Percentiles rank a stretch among this genome's conserved stretches.
phyloP scores from a whole-genome alignment of 2,888 invertebrate species.

The Drosophila helvetica region DNA sequence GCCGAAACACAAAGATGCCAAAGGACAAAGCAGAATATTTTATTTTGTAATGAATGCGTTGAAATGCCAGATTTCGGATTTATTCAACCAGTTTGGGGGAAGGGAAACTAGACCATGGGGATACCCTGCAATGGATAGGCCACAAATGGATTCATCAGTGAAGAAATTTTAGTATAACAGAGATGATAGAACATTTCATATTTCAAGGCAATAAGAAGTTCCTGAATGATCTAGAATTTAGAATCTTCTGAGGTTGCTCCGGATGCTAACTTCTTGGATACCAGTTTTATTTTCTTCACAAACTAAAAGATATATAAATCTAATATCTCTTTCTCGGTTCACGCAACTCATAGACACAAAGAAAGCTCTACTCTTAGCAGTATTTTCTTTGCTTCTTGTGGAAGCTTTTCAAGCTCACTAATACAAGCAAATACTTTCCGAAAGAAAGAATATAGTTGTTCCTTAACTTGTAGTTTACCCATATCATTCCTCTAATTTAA shows the following conservation, averaged over 20 bases:
- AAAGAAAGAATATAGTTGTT: too few species aligned
- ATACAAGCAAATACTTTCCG: too few species aligned
- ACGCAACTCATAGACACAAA: too few species aligned
- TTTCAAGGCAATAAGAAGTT: not conserved
- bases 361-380: too few species aligned
- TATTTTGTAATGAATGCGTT: constrained; percentile 62
- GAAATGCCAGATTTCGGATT: constrained; percentile 59
- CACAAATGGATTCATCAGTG: too few species aligned
- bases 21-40: constrained; percentile 65
- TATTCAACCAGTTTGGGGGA: not conserved
- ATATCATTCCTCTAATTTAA: not conserved
- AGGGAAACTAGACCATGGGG: not conserved
- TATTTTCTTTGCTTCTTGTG: too few species aligned
- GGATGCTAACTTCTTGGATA: not conserved
- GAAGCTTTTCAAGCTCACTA: too few species aligned
- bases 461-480: not conserved
- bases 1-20: constrained; percentile 16
- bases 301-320: not conserved
- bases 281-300: not conserved
- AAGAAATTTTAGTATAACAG: not conserved
- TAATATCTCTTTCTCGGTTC: too few species aligned
- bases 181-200: not conserved
- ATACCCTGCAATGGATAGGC: constrained; percentile 16
- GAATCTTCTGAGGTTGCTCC: too few species aligned
- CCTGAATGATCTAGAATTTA: not conserved